These are phyloP conservation scores for Sarcophaga carnaria DNA, from an alignment of 2,888 invertebrate genomes.

Conservation along the genomic window DNA sequence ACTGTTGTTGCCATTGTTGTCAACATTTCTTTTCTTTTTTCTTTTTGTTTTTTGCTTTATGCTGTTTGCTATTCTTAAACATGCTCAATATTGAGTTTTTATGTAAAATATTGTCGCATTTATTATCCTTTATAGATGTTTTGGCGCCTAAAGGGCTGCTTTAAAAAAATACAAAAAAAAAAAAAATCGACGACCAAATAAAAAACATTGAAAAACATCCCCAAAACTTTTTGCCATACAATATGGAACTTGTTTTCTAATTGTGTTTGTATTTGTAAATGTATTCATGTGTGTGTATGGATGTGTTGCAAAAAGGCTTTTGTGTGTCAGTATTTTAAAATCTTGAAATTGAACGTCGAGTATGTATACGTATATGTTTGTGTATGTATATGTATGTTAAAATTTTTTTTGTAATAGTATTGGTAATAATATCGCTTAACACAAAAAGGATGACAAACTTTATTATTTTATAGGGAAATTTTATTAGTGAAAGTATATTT, in stretches of 20 bases:
- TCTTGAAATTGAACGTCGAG: not conserved
- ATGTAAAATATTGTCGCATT: conserved; percentile 53
- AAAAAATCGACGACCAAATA: no score
- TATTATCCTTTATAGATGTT: conserved; percentile 37
- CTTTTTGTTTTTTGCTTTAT: not conserved
- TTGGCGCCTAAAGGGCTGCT: conserved; percentile 54
- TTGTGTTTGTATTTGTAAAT: not conserved
- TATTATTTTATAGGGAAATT: no score
- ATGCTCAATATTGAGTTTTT: conserved; percentile 57
- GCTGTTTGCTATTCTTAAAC: conserved; percentile 32
- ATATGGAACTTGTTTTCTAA: not conserved
- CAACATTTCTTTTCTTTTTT: not conserved
- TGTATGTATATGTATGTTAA: not conserved
- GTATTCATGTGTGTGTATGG: not conserved
- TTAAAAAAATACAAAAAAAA: not conserved
- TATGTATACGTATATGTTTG: conserved; percentile 6
- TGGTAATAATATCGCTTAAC: no score
- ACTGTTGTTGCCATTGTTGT: no score
- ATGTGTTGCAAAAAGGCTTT: no score
- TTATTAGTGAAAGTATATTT: no score
- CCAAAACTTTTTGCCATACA: conserved; percentile 18
- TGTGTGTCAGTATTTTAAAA: no score
- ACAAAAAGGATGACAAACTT: no score
- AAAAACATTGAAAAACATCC: not conserved
- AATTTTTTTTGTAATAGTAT: not conserved